A percentile compares a stretch with the other conserved stretches of the same genome.
phyloP scores from a whole-genome alignment of 2,888 invertebrate genomes.

The Drosophila mercatorum region DNA sequence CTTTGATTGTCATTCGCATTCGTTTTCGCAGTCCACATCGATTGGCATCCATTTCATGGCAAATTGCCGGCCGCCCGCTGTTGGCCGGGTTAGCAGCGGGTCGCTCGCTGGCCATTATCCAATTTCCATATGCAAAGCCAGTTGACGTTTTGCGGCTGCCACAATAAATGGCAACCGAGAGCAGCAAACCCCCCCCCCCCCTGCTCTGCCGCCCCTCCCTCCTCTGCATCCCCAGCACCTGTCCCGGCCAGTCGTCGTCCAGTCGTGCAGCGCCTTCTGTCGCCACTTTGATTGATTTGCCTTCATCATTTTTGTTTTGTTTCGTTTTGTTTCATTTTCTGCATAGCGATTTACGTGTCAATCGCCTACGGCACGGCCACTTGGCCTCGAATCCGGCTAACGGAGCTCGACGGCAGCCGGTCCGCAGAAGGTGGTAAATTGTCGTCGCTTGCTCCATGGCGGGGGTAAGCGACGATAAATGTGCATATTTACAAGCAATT shows the following conservation, averaged over 20 bases:
- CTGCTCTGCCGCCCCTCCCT: neutral
- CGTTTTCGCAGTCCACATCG: slow-evolving; percentile 11
- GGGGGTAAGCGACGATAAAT: neutral
- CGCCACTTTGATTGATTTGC: slow-evolving; percentile 74
- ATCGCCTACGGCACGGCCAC: slow-evolving; percentile 42
- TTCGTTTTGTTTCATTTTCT: slow-evolving; percentile 15
- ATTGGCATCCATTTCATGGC: slow-evolving; percentile 36
- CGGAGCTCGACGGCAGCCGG: slow-evolving; percentile 1
- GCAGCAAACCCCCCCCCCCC: neutral
- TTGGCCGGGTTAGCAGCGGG: slow-evolving; percentile 15
- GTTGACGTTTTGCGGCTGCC: slow-evolving; percentile 76
- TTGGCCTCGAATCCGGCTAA: slow-evolving; percentile 18
- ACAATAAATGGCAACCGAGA: slow-evolving; percentile 44
- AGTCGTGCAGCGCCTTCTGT: slow-evolving; percentile 30
- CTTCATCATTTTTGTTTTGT: slow-evolving; percentile 12
- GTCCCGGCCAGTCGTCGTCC: slow-evolving; percentile 34
- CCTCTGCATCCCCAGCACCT: slow-evolving; percentile 38
- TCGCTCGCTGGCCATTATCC: slow-evolving; percentile 68
- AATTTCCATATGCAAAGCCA: slow-evolving; percentile 75
- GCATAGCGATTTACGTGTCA: slow-evolving; percentile 68
- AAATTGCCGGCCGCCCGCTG: slow-evolving; percentile 43
- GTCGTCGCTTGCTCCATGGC: neutral
- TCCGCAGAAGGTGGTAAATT: slow-evolving; percentile 11
- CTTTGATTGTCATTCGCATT: slow-evolving; percentile 25
- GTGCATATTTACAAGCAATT: neutral